phyloP scores from a whole-genome alignment of 2,888 invertebrate species.

The Drosophila prostipennis region DNA sequence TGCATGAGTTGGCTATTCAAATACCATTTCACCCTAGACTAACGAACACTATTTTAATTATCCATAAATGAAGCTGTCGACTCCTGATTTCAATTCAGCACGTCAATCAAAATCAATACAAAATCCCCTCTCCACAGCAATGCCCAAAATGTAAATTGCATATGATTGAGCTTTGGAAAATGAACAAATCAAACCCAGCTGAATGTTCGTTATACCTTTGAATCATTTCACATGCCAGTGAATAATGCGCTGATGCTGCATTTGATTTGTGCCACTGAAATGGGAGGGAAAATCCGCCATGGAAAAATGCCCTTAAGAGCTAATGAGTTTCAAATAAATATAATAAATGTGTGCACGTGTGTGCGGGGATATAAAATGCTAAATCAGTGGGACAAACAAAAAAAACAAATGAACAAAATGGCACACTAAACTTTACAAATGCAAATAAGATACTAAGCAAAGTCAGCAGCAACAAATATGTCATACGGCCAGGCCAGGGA shows the following conservation, averaged over 20 bases:
- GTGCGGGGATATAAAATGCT: conserved; percentile 43
- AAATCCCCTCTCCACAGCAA: no score
- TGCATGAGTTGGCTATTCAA: conserved; percentile 13
- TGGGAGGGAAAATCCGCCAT: no score
- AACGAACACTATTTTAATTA: conserved; percentile 17
- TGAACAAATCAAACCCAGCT: conserved; percentile 19
- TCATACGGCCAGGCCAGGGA: conserved; percentile 58
- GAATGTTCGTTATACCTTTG: conserved; percentile 27
- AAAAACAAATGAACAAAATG: conserved; percentile 55
- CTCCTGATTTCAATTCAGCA: conserved; percentile 8
- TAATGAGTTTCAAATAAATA: conserved; percentile 73
- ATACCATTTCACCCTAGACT: conserved; percentile 7
- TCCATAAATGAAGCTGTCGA: conserved; percentile 31
- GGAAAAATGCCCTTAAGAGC: conserved; percentile 49
- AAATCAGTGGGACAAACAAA: conserved; percentile 52
- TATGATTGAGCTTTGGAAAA: conserved; percentile 15
- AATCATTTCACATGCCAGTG: conserved; percentile 25
- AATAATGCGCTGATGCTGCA: conserved; percentile 71
- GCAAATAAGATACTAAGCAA: conserved; percentile 78
- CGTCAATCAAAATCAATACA: conserved; percentile 24
- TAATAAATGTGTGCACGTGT: conserved; percentile 17
- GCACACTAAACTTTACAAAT: conserved; percentile 76
- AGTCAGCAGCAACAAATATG: conserved; percentile 78
- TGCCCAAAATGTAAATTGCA: conserved; percentile 14
- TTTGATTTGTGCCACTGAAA: conserved; percentile 53